Evolutionary conservation across 2,797 vertebrate species (phyloP).

Genomic region (Geotrypetes seraphini): DNA sequence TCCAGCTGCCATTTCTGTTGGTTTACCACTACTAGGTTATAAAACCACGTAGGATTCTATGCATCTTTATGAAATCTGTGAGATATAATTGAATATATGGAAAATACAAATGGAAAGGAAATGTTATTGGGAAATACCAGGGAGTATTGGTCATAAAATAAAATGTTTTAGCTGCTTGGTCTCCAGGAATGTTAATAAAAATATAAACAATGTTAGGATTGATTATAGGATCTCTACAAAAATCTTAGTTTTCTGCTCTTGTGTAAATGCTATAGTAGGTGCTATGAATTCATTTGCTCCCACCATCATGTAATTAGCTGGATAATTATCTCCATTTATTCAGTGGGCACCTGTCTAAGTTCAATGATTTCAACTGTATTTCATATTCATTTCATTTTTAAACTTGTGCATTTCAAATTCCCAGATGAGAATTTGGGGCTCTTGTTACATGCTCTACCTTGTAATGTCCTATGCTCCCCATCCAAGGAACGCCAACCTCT

Average conservation of each 20-base stretch:
- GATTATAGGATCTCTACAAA: neutral
- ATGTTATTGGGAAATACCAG: neutral
- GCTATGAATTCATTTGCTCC: constrained; percentile 29
- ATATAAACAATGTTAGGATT: neutral
- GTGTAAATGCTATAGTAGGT: constrained; percentile 30
- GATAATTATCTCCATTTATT: constrained; percentile 39
- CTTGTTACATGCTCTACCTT: too few relatives aligned
- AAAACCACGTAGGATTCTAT: too few relatives aligned
- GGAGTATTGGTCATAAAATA: neutral
- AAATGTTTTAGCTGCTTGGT: rapidly evolving
- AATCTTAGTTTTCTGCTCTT: neutral
- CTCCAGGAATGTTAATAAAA: too few relatives aligned
- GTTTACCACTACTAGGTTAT: too few relatives aligned
- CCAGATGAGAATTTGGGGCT: neutral
- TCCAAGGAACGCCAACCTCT: neutral
- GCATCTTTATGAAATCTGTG: too few relatives aligned
- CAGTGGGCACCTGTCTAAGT: constrained; percentile 12
- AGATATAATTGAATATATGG: too few relatives aligned
- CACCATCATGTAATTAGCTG: constrained; percentile 32
- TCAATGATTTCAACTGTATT: constrained; percentile 21
- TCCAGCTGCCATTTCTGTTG: too few relatives aligned
- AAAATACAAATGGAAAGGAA: too few relatives aligned
- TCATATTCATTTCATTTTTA: constrained; percentile 6
- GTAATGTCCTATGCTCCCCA: too few relatives aligned
- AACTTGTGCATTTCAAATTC: neutral